phyloP scores from a whole-genome alignment of 2,113 vertebrate genomes.

The Brachyistius frenatus region DNA sequence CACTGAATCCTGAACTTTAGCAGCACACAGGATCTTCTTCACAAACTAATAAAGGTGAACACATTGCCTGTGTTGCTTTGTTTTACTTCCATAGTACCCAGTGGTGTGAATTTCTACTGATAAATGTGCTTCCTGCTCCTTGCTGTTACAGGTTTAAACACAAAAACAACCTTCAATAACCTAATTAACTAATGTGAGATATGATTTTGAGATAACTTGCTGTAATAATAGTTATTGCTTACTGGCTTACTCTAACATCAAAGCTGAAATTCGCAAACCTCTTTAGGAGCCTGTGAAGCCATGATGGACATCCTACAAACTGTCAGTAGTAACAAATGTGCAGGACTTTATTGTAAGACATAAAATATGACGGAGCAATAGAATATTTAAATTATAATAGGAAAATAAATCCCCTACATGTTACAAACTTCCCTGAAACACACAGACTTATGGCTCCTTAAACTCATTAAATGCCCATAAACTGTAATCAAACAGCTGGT shows the following conservation, averaged over 20 bases:
- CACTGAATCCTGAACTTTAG: conserved; percentile 56
- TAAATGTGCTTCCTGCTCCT: not conserved
- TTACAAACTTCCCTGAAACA: not conserved
- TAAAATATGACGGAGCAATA: not conserved
- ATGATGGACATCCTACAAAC: not conserved
- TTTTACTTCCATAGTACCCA: not conserved
- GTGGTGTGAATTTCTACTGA: conserved; percentile 1
- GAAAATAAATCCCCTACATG: not conserved
- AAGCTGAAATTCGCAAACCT: not conserved
- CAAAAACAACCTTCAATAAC: not conserved
- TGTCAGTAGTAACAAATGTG: not conserved
- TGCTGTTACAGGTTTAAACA: not conserved
- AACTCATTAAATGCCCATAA: conserved; percentile 17
- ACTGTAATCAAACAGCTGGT: conserved; percentile 10
- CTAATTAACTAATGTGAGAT: not conserved
- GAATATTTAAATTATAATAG: not conserved
- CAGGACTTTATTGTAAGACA: not conserved
- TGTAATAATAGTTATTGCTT: not conserved
- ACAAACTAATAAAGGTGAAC: conserved; percentile 8
- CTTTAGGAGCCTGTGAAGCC: not conserved
- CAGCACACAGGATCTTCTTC: not conserved
- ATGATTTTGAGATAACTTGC: no score
- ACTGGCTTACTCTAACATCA: not conserved
- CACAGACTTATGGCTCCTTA: not conserved
- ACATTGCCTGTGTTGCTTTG: not conserved